Conservation (phyloP, 1,140 invertebrate species). For the Apis laboriosa region DNA sequence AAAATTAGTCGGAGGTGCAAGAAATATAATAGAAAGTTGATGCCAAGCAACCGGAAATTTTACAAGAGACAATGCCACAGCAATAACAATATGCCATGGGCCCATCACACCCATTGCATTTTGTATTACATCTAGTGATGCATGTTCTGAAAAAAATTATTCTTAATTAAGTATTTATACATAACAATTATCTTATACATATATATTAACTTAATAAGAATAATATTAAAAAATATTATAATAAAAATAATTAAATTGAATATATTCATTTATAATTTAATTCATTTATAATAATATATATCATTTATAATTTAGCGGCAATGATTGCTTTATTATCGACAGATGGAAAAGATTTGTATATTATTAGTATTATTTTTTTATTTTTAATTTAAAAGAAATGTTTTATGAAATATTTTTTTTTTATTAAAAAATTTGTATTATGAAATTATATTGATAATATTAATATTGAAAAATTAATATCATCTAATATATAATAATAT, state of each 20-base stretch:
- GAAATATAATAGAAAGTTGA: constrained; percentile 85
- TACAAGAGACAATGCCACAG: constrained; percentile 84
- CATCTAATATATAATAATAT: too few relatives aligned
- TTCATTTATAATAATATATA: too few relatives aligned
- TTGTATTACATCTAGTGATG: constrained; percentile 71
- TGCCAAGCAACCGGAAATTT: constrained; percentile 87
- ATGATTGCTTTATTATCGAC: constrained; percentile 2
- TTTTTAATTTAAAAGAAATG: background rate
- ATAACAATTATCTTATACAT: background rate
- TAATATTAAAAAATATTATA: background rate
- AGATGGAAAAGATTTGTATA: background rate
- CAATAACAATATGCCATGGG: constrained; percentile 83
- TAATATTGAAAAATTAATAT: background rate
- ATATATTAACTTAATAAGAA: too few relatives aligned
- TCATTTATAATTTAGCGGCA: background rate
- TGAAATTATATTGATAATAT: background rate
- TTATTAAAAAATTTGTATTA: background rate
- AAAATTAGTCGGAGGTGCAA: constrained; percentile 84
- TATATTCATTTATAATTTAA: background rate
- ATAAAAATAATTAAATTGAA: background rate
- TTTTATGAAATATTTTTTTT: background rate
- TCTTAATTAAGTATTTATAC: background rate
- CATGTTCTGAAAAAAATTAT: constrained; percentile 62
- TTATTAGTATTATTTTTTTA: background rate
- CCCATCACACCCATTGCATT: constrained; percentile 83